Percentiles rank a stretch among this genome's conserved stretches.
phyloP scores from a whole-genome alignment of 2,888 invertebrate species.

The Stenolophus ochropezus region DNA sequence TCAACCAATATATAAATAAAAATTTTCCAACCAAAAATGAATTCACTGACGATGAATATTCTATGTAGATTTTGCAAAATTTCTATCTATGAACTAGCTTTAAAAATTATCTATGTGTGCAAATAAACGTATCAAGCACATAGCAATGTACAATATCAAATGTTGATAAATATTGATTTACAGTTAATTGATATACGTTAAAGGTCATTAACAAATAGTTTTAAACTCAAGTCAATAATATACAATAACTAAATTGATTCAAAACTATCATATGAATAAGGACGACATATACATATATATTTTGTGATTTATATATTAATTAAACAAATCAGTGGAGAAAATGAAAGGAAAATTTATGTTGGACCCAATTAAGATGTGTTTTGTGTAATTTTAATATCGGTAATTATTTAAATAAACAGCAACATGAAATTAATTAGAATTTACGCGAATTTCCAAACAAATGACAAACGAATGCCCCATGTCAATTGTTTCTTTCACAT shows the following conservation, averaged over 20 bases:
- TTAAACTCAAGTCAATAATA: constrained; percentile 57
- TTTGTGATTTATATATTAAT: constrained; percentile 40
- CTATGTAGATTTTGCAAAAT: constrained; percentile 54
- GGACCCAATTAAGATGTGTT: constrained; percentile 60
- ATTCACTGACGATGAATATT: constrained; percentile 50
- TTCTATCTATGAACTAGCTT: constrained; percentile 63
- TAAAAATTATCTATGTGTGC: constrained; percentile 65
- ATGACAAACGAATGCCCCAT: neutral
- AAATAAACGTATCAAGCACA: constrained; percentile 66
- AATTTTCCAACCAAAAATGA: constrained; percentile 36
- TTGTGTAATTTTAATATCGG: constrained; percentile 40
- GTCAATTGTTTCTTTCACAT: constrained; percentile 26
- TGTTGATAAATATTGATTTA: constrained; percentile 60
- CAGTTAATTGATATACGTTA: constrained; percentile 59
- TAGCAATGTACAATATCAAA: constrained; percentile 61
- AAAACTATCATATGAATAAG: constrained; percentile 49
- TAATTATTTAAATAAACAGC: constrained; percentile 7
- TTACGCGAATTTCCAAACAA: constrained; percentile 1
- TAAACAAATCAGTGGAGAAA: constrained; percentile 38
- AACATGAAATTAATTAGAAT: neutral
- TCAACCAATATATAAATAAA: constrained; percentile 53
- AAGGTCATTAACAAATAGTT: constrained; percentile 53
- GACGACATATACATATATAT: constrained; percentile 56
- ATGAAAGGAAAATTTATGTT: constrained; percentile 54
- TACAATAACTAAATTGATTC: constrained; percentile 56